Evolutionary conservation across 2,113 vertebrate genomes (phyloP).

Genomic region (Saiga tatarica): DNA sequence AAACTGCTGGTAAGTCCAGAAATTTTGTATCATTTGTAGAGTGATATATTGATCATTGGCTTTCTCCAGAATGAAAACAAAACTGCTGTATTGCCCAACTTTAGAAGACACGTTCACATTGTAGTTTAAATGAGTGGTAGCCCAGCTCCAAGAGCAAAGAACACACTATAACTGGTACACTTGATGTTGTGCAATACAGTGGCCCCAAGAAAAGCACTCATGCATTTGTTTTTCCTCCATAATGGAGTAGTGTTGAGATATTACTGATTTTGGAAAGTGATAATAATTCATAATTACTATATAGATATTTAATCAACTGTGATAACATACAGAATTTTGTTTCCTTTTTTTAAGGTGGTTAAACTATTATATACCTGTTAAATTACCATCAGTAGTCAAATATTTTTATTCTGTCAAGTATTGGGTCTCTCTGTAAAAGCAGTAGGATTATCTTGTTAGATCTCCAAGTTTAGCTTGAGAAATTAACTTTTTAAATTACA

Average conservation of each 20-base stretch:
- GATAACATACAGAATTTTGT: not conserved
- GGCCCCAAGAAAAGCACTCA: not conserved
- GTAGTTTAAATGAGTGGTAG: not conserved
- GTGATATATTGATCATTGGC: not conserved
- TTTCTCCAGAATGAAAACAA: not conserved
- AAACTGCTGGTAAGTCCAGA: conserved; percentile 93
- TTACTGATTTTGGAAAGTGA: conserved; percentile 18
- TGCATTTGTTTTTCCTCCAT: not conserved
- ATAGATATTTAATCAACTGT: not conserved
- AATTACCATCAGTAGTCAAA: not conserved
- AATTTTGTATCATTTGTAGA: conserved; percentile 32
- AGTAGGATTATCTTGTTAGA: not conserved
- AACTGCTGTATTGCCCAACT: not conserved
- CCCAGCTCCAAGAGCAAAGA: not conserved
- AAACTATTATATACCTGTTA: not conserved
- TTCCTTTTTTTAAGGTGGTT: not conserved
- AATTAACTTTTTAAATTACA: conserved; percentile 12
- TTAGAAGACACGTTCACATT: not conserved
- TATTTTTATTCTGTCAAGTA: conserved; percentile 4
- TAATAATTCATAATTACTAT: not conserved
- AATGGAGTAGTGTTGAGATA: not conserved
- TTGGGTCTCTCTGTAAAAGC: conserved; percentile 3
- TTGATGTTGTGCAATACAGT: not conserved
- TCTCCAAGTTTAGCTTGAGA: conserved; percentile 4
- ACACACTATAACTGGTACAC: not conserved